These are phyloP conservation scores for Entelurus aequoreus DNA, from an alignment of 2,113 vertebrate genomes.

Conservation along the genomic window DNA sequence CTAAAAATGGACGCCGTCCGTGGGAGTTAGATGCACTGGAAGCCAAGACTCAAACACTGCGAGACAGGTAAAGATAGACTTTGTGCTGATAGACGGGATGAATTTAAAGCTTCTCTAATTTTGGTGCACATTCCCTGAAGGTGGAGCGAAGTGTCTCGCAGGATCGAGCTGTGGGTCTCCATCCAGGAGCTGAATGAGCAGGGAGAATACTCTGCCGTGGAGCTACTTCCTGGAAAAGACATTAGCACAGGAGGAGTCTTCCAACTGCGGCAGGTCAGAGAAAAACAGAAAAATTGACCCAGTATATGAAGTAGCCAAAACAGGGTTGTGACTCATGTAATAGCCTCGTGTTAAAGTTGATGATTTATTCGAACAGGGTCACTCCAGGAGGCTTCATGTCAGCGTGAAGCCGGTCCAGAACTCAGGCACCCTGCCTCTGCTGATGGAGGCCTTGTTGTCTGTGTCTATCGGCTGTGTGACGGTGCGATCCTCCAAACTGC, in stretches of 20 bases:
- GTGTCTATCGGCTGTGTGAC: conserved; percentile 91
- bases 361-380: conserved; percentile 75
- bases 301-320: too few relatives aligned
- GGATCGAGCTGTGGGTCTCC: conserved; percentile 89
- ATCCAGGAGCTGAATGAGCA: conserved; percentile 93
- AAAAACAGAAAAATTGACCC: conserved; percentile 5
- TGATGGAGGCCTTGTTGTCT: conserved; percentile 89
- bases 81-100: neutral
- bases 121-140: conserved; percentile 53
- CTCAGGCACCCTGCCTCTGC: conserved; percentile 89
- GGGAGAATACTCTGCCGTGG: conserved; percentile 90
- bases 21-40: conserved; percentile 91
- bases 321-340: neutral
- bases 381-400: conserved; percentile 92
- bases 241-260: conserved; percentile 93
- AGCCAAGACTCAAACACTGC: conserved; percentile 85
- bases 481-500: conserved; percentile 87
- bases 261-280: conserved; percentile 88
- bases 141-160: conserved; percentile 94
- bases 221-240: conserved; percentile 88
- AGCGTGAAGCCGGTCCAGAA: conserved; percentile 88
- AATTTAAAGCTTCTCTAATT: conserved; percentile 15
- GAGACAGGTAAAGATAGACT: conserved; percentile 79
- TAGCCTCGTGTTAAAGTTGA: conserved; percentile 8
- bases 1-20: conserved; percentile 82